Conservation (phyloP, 2,888 invertebrate genomes). For the Spilarctia lutea region DNA sequence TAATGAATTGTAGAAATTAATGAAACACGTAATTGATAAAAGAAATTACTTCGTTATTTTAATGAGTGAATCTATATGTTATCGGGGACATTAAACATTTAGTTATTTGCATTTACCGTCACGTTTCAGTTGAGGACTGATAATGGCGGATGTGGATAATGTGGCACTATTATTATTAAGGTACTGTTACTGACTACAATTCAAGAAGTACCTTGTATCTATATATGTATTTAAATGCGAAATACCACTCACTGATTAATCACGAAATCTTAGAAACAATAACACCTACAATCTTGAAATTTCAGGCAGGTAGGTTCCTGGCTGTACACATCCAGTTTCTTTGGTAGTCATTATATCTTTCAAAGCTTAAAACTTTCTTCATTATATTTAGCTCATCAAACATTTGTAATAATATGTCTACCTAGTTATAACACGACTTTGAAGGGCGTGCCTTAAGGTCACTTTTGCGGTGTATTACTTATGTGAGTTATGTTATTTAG, state of each 20-base stretch:
- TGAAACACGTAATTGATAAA: constrained; percentile 9
- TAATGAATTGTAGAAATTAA: constrained; percentile 9
- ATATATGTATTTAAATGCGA: no score
- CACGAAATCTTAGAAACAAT: no score
- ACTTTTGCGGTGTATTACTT: background rate
- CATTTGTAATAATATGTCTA: no score
- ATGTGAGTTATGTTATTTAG: background rate
- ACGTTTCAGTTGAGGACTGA: constrained; percentile 62
- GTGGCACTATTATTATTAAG: constrained; percentile 21
- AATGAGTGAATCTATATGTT: constrained; percentile 41
- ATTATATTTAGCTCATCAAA: no score
- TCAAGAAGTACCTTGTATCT: constrained; percentile 1
- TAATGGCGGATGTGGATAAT: constrained; percentile 50
- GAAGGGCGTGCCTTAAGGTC: background rate
- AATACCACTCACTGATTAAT: no score
- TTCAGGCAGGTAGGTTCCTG: no score
- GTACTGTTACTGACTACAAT: constrained; percentile 16
- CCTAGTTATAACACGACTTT: background rate
- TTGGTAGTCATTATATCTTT: no score
- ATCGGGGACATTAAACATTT: constrained; percentile 38
- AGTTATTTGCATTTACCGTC: constrained; percentile 56
- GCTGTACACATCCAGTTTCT: no score
- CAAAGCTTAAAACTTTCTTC: no score
- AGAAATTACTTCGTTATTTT: constrained; percentile 25
- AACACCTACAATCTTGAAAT: no score